phyloP scores from a whole-genome alignment of 2,797 vertebrate species.

The Gymnodraco acuticeps region DNA sequence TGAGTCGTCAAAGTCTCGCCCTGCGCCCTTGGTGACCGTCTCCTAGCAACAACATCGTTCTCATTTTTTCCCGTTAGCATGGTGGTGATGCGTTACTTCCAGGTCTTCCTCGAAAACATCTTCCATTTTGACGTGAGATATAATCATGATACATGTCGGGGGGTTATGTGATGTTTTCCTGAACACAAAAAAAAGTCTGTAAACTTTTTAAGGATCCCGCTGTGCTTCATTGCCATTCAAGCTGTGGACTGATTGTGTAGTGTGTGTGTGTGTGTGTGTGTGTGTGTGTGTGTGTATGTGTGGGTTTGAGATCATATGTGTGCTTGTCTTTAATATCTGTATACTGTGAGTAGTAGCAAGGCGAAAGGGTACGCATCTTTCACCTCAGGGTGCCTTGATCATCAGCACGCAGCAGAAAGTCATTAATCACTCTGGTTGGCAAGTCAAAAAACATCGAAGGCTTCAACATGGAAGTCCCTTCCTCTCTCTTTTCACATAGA shows the following conservation, averaged over 20 bases:
- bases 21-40: slow-evolving; percentile 38
- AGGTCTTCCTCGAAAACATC: slow-evolving; percentile 35
- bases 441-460: slow-evolving; percentile 79
- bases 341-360: slow-evolving; percentile 52
- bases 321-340: slow-evolving; percentile 55
- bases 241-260: slow-evolving; percentile 59
- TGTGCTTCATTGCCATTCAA: slow-evolving; percentile 68
- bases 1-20: slow-evolving; percentile 42
- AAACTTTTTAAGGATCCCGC: slow-evolving; percentile 64
- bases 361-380: slow-evolving; percentile 34
- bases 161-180: slow-evolving; percentile 42
- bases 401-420: slow-evolving; percentile 75
- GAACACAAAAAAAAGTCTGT: slow-evolving; percentile 53
- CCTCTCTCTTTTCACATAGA: slow-evolving; percentile 80
- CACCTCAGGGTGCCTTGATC: slow-evolving; percentile 32
- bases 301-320: slow-evolving; percentile 52
- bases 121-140: slow-evolving; percentile 41
- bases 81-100: slow-evolving; percentile 6
- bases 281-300: slow-evolving; percentile 29
- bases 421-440: slow-evolving; percentile 87
- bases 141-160: slow-evolving; percentile 43
- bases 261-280: slow-evolving; percentile 18
- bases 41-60: slow-evolving; percentile 49
- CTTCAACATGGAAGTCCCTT: slow-evolving; percentile 83
- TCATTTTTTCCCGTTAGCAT: slow-evolving; percentile 14